Base-by-base conservation (phyloP, 2,888 invertebrate genomes). In the Saturnia japonica region DNA sequence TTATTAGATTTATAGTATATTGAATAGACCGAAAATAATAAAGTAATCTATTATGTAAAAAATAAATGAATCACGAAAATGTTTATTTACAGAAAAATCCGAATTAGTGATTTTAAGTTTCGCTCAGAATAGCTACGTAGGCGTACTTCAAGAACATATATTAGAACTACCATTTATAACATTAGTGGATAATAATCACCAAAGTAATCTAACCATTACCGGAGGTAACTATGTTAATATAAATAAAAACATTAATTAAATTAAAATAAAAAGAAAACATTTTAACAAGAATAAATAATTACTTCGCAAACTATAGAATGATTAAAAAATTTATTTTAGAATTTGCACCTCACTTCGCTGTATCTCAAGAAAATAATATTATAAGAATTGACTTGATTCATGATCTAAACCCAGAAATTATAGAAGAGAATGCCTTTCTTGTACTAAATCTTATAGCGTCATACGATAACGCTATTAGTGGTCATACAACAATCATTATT, bases 41-140 rank as follows among this genome's bases (percentile, higher is more conserved):
- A 19, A 19, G 6, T 51, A n/a, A 45, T 45, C 11, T 45, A 45
- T 45, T n/a, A 3, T 51, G 16, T 51, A 19, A 1, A 51, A 51
- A 51, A 51, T n/a, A 51, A n/a, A n/a, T n/a, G n/a, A n/a, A n/a
- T n/a, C n/a, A n/a, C 51, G 51, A 51, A 19, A 3, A 7, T n/a
- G 7, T 60, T 2, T 60, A 22, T 60, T 69, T 69, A 60, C 62
- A 69, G 69, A 69, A 72, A 75, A 70, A 67, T 73, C 71, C n/a
- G 69, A 69, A 74, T 64, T n/a, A 72, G 45, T 60, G 51, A 72
- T 45, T 70, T 80, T 7, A 72, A 72, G 67, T 82, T 82, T 66
- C 67, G 75, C 68, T 72, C 78, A 71, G 73, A 80, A 16, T 74
- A 76, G 62, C 70, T 83, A 84, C 70, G 76, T 70, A 14, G 84